These are phyloP conservation scores for Aramus guarauna DNA, from an alignment of 2,113 vertebrate species.

Conservation along the genomic window DNA sequence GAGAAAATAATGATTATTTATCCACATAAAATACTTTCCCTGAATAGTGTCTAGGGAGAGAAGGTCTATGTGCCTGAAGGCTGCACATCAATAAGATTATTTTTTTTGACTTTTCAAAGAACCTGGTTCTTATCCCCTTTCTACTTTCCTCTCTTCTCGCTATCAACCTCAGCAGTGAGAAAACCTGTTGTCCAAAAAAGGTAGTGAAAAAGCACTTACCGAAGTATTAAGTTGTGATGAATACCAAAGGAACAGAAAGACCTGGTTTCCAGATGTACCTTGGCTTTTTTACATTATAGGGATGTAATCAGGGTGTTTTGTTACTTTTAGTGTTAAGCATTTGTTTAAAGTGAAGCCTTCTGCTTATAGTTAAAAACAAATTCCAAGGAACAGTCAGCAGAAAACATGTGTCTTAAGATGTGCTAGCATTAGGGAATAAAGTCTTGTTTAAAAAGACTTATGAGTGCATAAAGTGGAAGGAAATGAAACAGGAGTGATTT, in stretches of 20 bases:
- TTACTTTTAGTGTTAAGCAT: background rate
- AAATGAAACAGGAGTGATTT: background rate
- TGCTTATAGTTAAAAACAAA: background rate
- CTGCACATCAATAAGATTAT: background rate
- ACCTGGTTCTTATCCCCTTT: background rate
- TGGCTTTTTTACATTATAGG: background rate
- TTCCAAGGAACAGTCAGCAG: background rate
- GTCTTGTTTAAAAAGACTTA: background rate
- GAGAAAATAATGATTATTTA: background rate
- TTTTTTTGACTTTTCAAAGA: background rate
- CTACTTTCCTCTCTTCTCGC: background rate
- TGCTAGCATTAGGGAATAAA: background rate
- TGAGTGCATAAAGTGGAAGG: background rate
- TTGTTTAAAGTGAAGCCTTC: constrained; percentile 1
- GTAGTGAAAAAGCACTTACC: background rate
- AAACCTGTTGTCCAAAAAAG: background rate
- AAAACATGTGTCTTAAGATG: background rate
- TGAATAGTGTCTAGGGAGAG: too few species aligned
- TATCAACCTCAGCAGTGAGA: background rate
- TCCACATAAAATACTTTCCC: background rate
- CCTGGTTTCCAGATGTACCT: background rate
- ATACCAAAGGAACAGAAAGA: background rate
- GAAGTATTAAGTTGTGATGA: background rate
- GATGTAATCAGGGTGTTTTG: background rate
- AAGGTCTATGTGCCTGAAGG: background rate